These are phyloP conservation scores for Illadopsis cleaveri DNA, from an alignment of 2,113 vertebrate species.

Conservation along the genomic window DNA sequence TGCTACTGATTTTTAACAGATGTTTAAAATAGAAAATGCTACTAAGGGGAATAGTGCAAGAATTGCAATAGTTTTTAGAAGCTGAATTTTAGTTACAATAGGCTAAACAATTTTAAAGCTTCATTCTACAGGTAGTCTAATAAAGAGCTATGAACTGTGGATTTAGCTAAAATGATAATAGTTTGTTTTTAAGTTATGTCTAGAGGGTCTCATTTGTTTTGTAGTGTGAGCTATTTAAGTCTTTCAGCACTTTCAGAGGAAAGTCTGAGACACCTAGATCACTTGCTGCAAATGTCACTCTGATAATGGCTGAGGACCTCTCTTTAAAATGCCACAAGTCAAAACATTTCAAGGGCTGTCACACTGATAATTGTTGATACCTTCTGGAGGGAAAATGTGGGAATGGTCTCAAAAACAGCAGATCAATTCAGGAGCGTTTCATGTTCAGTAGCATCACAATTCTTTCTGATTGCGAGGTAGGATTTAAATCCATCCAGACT, in stretches of 20 bases:
- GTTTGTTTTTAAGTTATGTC: slow-evolving; percentile 5
- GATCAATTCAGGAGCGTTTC: background rate
- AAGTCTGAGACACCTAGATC: background rate
- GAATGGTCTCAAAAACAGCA: background rate
- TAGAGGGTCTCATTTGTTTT: background rate
- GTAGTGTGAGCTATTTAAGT: background rate
- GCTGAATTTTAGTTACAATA: slow-evolving; percentile 16
- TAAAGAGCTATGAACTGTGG: background rate
- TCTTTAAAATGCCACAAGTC: background rate
- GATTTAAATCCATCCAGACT: background rate
- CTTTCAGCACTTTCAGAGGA: background rate
- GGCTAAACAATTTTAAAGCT: background rate
- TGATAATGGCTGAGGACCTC: background rate
- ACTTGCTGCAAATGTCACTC: background rate
- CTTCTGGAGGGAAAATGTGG: background rate
- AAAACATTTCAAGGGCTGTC: background rate
- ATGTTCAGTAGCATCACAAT: background rate
- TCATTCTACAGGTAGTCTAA: background rate
- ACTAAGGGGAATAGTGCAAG: background rate
- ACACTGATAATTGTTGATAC: background rate
- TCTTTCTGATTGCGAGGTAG: background rate
- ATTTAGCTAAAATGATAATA: background rate
- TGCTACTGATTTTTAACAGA: slow-evolving; percentile 56
- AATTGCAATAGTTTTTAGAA: background rate
- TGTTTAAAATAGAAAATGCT: slow-evolving; percentile 44